A percentile compares a stretch with the other conserved stretches of the same genome.
These are phyloP conservation scores for Drosophila subpulchrella DNA, from an alignment of 1,140 invertebrate species.

Conservation along the genomic window DNA sequence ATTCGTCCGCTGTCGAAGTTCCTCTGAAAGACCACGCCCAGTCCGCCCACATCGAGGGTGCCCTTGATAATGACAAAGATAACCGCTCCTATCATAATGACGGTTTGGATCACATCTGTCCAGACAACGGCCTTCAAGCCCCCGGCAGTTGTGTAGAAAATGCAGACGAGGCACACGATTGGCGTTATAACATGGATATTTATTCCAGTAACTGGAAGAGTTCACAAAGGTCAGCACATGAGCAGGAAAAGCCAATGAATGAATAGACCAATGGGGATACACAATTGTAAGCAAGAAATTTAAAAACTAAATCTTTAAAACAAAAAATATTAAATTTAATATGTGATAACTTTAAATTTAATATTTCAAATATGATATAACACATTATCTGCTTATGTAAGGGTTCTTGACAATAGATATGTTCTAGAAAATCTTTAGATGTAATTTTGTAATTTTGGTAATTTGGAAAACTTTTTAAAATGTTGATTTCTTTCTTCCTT, in stretches of 20 bases:
- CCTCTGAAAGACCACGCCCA: constrained; percentile 89
- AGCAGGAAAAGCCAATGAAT: background rate
- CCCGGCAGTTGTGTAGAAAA: constrained; percentile 86
- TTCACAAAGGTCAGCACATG: background rate
- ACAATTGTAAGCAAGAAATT: too few species aligned
- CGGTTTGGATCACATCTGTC: constrained; percentile 95
- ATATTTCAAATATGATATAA: too few species aligned
- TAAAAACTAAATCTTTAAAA: background rate
- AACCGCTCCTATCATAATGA: constrained; percentile 94
- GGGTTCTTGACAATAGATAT: constrained; percentile 1
- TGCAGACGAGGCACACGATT: constrained; percentile 87
- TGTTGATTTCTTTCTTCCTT: constrained; percentile 32
- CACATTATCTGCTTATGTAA: background rate
- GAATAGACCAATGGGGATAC: background rate
- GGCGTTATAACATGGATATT: constrained; percentile 92
- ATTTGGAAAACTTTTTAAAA: background rate
- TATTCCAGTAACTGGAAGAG: constrained; percentile 91
- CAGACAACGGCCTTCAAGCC: constrained; percentile 97
- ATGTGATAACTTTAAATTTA: too few species aligned
- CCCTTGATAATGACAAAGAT: constrained; percentile 93
- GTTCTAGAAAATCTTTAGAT: background rate
- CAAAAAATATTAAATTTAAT: too few species aligned
- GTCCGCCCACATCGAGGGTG: constrained; percentile 91
- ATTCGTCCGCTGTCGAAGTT: constrained; percentile 90
- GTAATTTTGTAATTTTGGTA: background rate